phyloP scores from a whole-genome alignment of 1,140 invertebrate species.

The Ectropis grisescens region DNA sequence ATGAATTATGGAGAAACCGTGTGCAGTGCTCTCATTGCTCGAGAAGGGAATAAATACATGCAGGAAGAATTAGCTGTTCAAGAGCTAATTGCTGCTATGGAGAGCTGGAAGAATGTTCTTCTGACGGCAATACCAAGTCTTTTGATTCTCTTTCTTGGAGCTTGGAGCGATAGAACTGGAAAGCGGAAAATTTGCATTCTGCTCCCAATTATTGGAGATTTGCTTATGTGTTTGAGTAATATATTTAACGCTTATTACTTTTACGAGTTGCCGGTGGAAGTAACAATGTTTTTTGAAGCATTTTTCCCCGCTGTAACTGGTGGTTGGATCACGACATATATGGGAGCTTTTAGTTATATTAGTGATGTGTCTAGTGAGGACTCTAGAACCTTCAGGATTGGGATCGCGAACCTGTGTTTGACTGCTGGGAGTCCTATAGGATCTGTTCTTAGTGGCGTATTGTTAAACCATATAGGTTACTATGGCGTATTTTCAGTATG shows the following conservation, averaged over 20 bases:
- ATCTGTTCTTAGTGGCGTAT: constrained; percentile 79
- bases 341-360: constrained; percentile 73
- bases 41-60: constrained; percentile 49
- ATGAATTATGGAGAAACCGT: constrained; percentile 57
- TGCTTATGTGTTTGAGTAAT: constrained; percentile 78
- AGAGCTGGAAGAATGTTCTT: constrained; percentile 66
- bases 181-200: constrained; percentile 85
- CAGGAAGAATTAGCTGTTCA: constrained; percentile 63
- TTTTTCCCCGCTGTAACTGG: constrained; percentile 71
- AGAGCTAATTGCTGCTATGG: constrained; percentile 67
- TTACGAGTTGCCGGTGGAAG: constrained; percentile 79
- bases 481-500: constrained; percentile 84
- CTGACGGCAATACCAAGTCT: constrained; percentile 64
- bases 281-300: constrained; percentile 69
- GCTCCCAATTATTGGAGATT: constrained; percentile 82
- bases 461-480: constrained; percentile 79
- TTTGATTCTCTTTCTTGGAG: constrained; percentile 71
- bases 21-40: constrained; percentile 65
- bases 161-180: constrained; percentile 76
- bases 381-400: constrained; percentile 71
- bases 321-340: constrained; percentile 71
- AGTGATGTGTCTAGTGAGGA: constrained; percentile 72
- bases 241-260: constrained; percentile 82
- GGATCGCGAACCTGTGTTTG: constrained; percentile 71
- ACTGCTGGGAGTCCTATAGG: constrained; percentile 75